These are phyloP conservation scores for Lutraria rhynchaena DNA, from an alignment of 1,140 invertebrate genomes.

Conservation along the genomic window DNA sequence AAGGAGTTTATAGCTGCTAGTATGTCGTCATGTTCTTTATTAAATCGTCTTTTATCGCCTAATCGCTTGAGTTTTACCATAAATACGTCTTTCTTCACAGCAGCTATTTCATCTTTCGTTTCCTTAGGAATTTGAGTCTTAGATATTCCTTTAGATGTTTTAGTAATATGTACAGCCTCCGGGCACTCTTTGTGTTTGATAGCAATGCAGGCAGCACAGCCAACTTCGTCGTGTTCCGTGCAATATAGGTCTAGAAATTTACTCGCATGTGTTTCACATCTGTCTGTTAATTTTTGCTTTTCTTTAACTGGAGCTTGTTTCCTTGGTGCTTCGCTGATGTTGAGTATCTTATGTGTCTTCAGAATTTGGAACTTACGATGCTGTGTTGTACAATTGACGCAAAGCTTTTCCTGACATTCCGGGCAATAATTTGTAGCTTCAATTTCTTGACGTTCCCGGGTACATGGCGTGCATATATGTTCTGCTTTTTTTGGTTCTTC, in stretches of 20 bases:
- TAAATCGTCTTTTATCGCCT: conserved; percentile 37
- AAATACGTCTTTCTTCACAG: conserved; percentile 29
- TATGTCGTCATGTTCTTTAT: conserved; percentile 30
- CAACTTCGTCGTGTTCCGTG: conserved; percentile 36
- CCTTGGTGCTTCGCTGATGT: conserved; percentile 23
- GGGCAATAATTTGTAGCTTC: conserved; percentile 31
- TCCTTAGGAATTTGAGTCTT: conserved; percentile 32
- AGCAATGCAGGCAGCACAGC: conserved; percentile 42
- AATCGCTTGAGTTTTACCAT: conserved; percentile 21
- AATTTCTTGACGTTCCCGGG: conserved; percentile 10
- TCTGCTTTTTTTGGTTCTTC: conserved; percentile 40
- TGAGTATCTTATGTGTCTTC: conserved; percentile 32
- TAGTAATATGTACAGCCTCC: conserved; percentile 33
- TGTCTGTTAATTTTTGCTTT: conserved; percentile 19
- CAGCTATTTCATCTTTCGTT: conserved; percentile 17
- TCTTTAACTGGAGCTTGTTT: not conserved
- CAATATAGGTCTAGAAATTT: conserved; percentile 45
- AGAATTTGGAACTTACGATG: conserved; percentile 42
- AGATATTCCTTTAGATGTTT: not conserved
- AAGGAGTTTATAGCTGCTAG: not conserved
- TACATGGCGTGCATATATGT: conserved; percentile 35
- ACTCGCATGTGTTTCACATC: conserved; percentile 31
- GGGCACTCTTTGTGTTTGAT: conserved; percentile 38
- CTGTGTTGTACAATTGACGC: conserved; percentile 19
- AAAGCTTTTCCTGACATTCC: conserved; percentile 46